phyloP scores from a whole-genome alignment of 2,113 vertebrate species.

The Tragulus kanchil region DNA sequence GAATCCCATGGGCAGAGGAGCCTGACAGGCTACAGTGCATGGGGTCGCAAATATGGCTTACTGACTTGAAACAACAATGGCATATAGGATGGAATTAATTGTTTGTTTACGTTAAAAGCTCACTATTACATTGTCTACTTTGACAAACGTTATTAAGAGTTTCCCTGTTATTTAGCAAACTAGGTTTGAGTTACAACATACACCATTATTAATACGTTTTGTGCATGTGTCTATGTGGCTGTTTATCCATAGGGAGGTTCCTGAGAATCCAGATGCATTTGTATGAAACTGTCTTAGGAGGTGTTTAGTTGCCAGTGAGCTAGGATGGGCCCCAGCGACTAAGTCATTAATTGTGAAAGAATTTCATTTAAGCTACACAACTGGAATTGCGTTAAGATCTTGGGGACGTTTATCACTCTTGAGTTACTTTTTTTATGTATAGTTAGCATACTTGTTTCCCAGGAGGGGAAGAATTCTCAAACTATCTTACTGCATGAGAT shows the following conservation, averaged over 20 bases:
- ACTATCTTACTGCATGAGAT: not conserved
- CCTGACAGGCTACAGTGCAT: not conserved
- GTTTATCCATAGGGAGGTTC: not conserved
- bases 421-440: not conserved
- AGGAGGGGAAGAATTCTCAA: not conserved
- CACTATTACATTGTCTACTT: not conserved
- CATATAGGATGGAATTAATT: not conserved
- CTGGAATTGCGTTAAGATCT: not conserved
- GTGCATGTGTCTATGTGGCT: not conserved
- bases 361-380: conserved; percentile 51
- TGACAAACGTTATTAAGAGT: conserved; percentile 1
- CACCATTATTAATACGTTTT: not conserved
- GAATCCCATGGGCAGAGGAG: not conserved
- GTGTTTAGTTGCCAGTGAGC: not conserved
- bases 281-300: not conserved
- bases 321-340: not conserved
- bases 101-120: conserved; percentile 14
- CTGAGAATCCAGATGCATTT: not conserved
- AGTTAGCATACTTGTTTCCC: conserved; percentile 12
- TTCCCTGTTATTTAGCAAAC: not conserved
- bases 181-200: not conserved
- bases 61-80: not conserved
- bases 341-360: conserved; percentile 33
- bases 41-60: not conserved
- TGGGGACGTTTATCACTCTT: not conserved